A percentile compares a stretch with the other conserved stretches of the same genome.
These are phyloP conservation scores for Loriculus beryllinus DNA, from an alignment of 2,797 vertebrate species.

Conservation along the genomic window DNA sequence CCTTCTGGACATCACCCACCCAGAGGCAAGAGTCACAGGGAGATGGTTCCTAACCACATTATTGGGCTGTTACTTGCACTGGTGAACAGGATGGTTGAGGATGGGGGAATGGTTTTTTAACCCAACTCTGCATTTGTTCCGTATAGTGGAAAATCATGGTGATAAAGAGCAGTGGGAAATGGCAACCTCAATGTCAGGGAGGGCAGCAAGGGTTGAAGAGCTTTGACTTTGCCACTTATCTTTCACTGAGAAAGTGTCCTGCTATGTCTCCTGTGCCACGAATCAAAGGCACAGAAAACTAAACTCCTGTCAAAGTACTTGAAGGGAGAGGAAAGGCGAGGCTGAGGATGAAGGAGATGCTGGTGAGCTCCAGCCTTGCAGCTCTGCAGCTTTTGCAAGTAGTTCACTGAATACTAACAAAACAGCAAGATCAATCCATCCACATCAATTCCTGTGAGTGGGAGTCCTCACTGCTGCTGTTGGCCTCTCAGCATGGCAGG, in stretches of 20 bases:
- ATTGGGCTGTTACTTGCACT: not conserved
- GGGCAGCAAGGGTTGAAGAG: not conserved
- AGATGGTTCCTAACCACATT: not conserved
- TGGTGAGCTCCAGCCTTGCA: not conserved
- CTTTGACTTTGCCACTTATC: not conserved
- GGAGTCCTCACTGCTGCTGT: not conserved
- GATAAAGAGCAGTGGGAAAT: not conserved
- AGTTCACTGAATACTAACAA: fast-evolving
- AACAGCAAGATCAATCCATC: not conserved
- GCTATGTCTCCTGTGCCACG: not conserved
- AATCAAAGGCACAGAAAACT: not conserved
- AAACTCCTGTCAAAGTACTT: not conserved
- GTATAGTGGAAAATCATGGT: not conserved
- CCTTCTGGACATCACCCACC: not conserved
- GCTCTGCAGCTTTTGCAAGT: not conserved
- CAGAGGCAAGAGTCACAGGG: not conserved
- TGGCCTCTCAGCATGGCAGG: fast-evolving
- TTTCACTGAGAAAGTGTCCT: not conserved
- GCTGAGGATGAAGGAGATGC: not conserved
- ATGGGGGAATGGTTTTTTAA: not conserved
- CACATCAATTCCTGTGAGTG: not conserved
- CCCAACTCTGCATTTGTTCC: not conserved
- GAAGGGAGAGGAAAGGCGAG: not conserved
- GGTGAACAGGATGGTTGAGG: not conserved
- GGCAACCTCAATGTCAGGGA: fast-evolving